Base-by-base conservation (phyloP, 2,797 vertebrate genomes). In the Harpagifer antarcticus region DNA sequence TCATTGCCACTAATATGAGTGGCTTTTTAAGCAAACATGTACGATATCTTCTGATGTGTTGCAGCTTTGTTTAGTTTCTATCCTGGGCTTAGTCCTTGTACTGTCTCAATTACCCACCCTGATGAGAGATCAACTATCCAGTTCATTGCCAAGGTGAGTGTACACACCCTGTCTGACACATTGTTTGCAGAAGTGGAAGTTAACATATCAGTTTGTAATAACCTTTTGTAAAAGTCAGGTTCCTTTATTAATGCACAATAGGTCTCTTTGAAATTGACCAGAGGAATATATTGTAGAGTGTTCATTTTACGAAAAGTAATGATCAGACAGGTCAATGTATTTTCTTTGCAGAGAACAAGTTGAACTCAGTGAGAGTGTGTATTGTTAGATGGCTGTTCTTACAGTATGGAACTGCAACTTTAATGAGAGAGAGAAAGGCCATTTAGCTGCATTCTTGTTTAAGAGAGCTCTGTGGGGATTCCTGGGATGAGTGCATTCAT, bases 51-150 rank as follows among this genome's bases (percentile, higher is more conserved):
- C 11, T 76, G 50, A 11, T 60, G 23, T 86, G 13, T 66, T 92
- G 37, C 89, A 99, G 98, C 92, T 99, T 78, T 98, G 96, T 55
- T 19, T 97, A 31, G 97, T 96, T 62, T 94, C 97, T 80, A 86
- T 98, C 50, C 83, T 98, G 79, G 98, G 98, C 19, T 94, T 99
- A 68, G 88, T 97, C 81, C 95, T 99, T 99, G 88, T 97, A 96
- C 72, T 98, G 96, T 42, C 78, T 97, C 88, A 97, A 95, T 0
- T 98, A 97, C 84, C 84, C 93, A 93, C 49, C 96, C 97, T 0
- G 96, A 99, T 1, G 98, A 99, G 90, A 96, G 92, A 87, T 96
- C 96, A 0, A 95, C 95, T 17, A 56, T 92, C 60, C 98, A 99
- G 52, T 99, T 99, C 88, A 88, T 95, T 49, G 91, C 93, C 85